These are phyloP conservation scores for Piprites chloris DNA, from an alignment of 2,113 vertebrate species.

Conservation along the genomic window DNA sequence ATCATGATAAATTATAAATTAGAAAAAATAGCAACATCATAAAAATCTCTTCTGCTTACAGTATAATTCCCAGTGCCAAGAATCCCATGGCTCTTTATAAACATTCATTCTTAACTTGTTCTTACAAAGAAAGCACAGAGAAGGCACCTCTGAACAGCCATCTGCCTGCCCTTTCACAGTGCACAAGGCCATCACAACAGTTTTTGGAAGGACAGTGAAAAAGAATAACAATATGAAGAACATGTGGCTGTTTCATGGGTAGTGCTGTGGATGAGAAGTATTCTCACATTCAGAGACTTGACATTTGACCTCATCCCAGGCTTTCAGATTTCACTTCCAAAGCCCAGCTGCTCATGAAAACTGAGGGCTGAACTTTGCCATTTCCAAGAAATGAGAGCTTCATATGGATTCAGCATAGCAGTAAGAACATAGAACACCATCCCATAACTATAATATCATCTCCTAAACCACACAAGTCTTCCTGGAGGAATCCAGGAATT, in stretches of 20 bases:
- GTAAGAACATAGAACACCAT: not conserved
- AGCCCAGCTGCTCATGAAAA: not conserved
- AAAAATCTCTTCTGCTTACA: slow-evolving; percentile 9
- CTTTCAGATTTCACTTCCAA: not conserved
- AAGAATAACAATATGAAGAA: not conserved
- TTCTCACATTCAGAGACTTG: not conserved
- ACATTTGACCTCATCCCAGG: not conserved
- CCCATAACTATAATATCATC: not conserved
- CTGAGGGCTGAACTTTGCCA: not conserved
- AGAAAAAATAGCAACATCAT: not conserved
- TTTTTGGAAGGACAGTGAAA: not conserved
- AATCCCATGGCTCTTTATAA: not conserved
- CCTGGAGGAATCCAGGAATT: not conserved
- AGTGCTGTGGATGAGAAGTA: not conserved
- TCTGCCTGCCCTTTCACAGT: not conserved
- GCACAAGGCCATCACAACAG: not conserved
- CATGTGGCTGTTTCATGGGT: not conserved
- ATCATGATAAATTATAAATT: not conserved
- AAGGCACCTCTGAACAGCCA: not conserved
- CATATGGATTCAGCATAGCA: not conserved
- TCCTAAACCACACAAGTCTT: not conserved
- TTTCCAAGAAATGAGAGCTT: not conserved
- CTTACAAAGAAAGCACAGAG: not conserved
- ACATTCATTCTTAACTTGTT: not conserved
- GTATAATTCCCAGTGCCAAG: slow-evolving; percentile 4